A percentile compares a stretch with the other conserved stretches of the same genome.
phyloP scores from a whole-genome alignment of 2,888 invertebrate species.

The Alloplasta piceator region DNA sequence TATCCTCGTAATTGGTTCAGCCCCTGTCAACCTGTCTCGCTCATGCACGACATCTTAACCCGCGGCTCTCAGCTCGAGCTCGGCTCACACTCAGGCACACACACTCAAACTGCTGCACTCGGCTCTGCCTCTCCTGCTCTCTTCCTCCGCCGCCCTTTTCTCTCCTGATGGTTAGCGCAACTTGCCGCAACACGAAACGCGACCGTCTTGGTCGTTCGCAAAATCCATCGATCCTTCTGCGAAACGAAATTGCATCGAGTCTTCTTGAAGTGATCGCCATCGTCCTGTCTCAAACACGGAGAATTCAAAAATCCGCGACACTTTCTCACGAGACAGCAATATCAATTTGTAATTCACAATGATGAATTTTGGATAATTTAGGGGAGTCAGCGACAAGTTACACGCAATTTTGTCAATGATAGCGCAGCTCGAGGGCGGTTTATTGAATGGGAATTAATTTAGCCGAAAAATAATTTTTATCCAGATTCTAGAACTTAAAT shows the following conservation, averaged over 20 bases:
- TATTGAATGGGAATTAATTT: too few species aligned
- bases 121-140: too few species aligned
- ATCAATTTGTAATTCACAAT: neutral
- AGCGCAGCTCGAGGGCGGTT: too few species aligned
- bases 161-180: slow-evolving; percentile 9
- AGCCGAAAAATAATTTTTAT: too few species aligned
- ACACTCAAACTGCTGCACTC: neutral
- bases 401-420: too few species aligned
- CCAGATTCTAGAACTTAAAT: too few species aligned
- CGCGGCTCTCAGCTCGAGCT: slow-evolving; percentile 55
- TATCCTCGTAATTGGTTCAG: slow-evolving; percentile 81
- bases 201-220: slow-evolving; percentile 70
- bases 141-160: too few species aligned
- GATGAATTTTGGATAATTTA: neutral
- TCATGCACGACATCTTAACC: slow-evolving; percentile 80
- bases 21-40: slow-evolving; percentile 81
- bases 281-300: slow-evolving; percentile 6
- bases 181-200: slow-evolving; percentile 20
- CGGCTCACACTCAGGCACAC: slow-evolving; percentile 5
- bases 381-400: too few species aligned
- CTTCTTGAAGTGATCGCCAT: slow-evolving; percentile 3
- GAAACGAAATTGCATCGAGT: slow-evolving; percentile 55
- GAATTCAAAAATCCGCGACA: neutral
- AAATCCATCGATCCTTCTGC: slow-evolving; percentile 70
- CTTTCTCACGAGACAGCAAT: neutral